Conservation (phyloP, 1,140 invertebrate species). For the Drosophila sechellia region DNA sequence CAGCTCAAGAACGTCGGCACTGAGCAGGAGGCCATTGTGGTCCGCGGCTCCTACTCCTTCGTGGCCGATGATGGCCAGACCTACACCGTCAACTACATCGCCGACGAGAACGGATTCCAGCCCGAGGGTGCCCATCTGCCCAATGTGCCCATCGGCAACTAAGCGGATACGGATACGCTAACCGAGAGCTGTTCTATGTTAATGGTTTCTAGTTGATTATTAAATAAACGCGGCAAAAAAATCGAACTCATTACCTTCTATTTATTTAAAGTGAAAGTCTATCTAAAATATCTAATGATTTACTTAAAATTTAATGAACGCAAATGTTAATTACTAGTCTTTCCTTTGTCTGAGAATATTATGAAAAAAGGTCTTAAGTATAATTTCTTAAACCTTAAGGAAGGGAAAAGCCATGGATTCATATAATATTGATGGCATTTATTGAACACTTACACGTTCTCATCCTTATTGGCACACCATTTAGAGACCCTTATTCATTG, state of each 20-base stretch:
- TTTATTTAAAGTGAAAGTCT: neutral
- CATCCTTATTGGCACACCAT: too few species aligned
- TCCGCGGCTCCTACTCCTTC: conserved; percentile 87
- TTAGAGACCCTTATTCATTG: too few species aligned
- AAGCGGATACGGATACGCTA: conserved; percentile 23
- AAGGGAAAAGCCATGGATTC: too few species aligned
- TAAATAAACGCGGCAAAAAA: conserved; percentile 69
- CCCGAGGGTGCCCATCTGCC: conserved; percentile 89
- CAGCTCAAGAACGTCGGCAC: conserved; percentile 65
- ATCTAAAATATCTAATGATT: too few species aligned
- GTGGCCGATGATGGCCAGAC: conserved; percentile 88
- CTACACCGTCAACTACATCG: conserved; percentile 89
- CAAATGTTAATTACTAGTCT: too few species aligned
- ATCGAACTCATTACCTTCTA: conserved; percentile 13
- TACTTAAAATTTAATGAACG: too few species aligned
- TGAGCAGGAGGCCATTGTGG: conserved; percentile 85
- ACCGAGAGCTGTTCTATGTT: conserved; percentile 74
- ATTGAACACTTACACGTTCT: too few species aligned
- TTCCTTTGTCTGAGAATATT: too few species aligned
- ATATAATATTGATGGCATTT: too few species aligned
- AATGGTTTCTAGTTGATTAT: conserved; percentile 65
- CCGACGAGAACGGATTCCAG: conserved; percentile 92
- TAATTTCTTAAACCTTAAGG: too few species aligned
- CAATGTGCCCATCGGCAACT: conserved; percentile 71
- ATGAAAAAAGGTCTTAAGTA: too few species aligned